These are phyloP conservation scores for Oscheius sp. DNA, from an alignment of 2,888 invertebrate species.

Conservation along the genomic window DNA sequence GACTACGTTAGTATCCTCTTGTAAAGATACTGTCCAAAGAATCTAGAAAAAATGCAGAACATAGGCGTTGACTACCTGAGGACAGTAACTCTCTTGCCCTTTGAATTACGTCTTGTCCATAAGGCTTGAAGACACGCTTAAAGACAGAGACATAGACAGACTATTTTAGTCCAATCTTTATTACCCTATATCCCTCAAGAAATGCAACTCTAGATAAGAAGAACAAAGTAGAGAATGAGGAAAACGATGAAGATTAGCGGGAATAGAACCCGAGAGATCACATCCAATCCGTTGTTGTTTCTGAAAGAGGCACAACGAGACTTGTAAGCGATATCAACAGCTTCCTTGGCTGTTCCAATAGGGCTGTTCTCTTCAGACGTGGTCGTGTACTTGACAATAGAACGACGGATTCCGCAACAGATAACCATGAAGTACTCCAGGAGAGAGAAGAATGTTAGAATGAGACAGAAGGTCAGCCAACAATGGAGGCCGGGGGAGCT, in stretches of 20 bases:
- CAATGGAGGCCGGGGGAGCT: slow-evolving; percentile 33
- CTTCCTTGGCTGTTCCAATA: slow-evolving; percentile 52
- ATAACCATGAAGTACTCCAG: slow-evolving; percentile 72
- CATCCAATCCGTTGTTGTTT: slow-evolving; percentile 64
- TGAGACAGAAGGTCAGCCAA: slow-evolving; percentile 66
- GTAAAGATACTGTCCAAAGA: no score
- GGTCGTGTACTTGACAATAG: slow-evolving; percentile 49
- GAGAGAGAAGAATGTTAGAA: slow-evolving; percentile 68
- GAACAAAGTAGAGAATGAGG: slow-evolving; percentile 64
- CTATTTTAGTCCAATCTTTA: background rate
- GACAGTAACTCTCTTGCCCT: no score
- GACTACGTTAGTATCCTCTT: no score
- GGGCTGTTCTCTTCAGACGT: slow-evolving; percentile 49
- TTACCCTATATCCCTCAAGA: background rate
- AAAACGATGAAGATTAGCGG: slow-evolving; percentile 66
- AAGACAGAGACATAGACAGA: no score
- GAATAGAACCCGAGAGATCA: slow-evolving; percentile 67
- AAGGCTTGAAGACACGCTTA: no score
- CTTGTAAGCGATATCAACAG: slow-evolving; percentile 51
- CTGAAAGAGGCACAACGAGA: slow-evolving; percentile 55
- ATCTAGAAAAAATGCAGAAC: no score
- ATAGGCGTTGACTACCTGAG: no score
- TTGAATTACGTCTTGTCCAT: no score
- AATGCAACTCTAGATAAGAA: slow-evolving; percentile 48
- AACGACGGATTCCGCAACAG: slow-evolving; percentile 63